A percentile compares a stretch with the other conserved stretches of the same genome.
Evolutionary conservation across 2,888 invertebrate species (phyloP).

Genomic region (Diarsia mendica): DNA sequence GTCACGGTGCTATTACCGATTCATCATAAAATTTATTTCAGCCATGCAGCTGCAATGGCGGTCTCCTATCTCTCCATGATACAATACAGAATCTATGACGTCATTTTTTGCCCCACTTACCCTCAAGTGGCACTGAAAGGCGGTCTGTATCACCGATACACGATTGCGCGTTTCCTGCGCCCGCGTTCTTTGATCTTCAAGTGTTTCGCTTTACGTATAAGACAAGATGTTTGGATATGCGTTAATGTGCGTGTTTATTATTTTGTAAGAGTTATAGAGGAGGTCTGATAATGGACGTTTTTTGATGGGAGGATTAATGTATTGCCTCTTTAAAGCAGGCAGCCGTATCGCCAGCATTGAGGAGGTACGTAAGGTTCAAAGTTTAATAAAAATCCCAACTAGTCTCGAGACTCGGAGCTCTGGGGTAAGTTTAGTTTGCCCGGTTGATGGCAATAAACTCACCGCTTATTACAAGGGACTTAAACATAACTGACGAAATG

Average conservation of each 20-base stretch:
- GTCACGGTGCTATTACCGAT: neutral
- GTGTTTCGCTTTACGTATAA: conserved; percentile 61
- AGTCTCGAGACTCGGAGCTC: neutral
- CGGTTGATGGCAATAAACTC: too few species aligned
- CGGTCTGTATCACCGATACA: conserved; percentile 61
- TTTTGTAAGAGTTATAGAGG: conserved; percentile 40
- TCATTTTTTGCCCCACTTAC: conserved; percentile 59
- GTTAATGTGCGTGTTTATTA: conserved; percentile 54
- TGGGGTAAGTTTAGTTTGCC: neutral
- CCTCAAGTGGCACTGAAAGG: conserved; percentile 63
- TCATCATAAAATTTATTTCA: neutral
- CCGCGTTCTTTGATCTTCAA: conserved; percentile 64
- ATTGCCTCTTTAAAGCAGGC: conserved; percentile 12
- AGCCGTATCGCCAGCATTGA: neutral
- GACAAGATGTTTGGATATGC: conserved; percentile 53
- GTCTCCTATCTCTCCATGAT: conserved; percentile 37
- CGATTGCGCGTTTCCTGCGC: conserved; percentile 62
- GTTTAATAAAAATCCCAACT: neutral
- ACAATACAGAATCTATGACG: conserved; percentile 59
- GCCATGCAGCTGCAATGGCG: neutral
- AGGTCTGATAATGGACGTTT: conserved; percentile 20
- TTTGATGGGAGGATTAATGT: conserved; percentile 6
- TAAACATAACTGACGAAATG: too few species aligned
- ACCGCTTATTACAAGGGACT: too few species aligned
- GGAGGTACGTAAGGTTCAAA: neutral